These are phyloP conservation scores for Junonia oenone DNA, from an alignment of 2,888 invertebrate species.

Conservation along the genomic window DNA sequence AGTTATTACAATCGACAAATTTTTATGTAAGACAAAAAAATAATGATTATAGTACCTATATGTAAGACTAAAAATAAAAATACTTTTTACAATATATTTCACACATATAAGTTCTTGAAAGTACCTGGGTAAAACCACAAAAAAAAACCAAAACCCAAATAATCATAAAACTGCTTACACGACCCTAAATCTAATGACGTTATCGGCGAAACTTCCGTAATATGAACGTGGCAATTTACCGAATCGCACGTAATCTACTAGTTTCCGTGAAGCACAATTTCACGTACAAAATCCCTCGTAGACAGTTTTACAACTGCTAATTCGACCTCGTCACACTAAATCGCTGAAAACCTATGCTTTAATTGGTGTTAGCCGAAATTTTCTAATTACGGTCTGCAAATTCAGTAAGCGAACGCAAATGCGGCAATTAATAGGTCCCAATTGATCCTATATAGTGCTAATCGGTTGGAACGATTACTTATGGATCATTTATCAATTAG, in stretches of 20 bases:
- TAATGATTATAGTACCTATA: too few relatives aligned
- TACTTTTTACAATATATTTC: too few relatives aligned
- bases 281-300: constrained; percentile 8
- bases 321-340: constrained; percentile 6
- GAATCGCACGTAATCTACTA: constrained; percentile 41
- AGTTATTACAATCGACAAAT: too few relatives aligned
- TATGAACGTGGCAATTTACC: constrained; percentile 19
- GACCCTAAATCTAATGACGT: neutral
- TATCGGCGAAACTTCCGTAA: neutral
- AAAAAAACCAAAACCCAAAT: too few relatives aligned
- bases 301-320: constrained; percentile 4
- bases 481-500: neutral
- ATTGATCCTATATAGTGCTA: constrained; percentile 5
- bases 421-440: constrained; percentile 7
- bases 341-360: constrained; percentile 4
- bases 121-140: too few relatives aligned
- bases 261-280: constrained; percentile 7
- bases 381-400: constrained; percentile 11
- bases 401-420: neutral
- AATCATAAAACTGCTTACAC: too few relatives aligned
- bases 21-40: too few relatives aligned
- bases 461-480: neutral
- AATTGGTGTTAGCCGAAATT: constrained; percentile 12
- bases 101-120: too few relatives aligned
- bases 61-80: too few relatives aligned